phyloP scores from a whole-genome alignment of 2,113 vertebrate species.

The Chloropsis hardwickii region DNA sequence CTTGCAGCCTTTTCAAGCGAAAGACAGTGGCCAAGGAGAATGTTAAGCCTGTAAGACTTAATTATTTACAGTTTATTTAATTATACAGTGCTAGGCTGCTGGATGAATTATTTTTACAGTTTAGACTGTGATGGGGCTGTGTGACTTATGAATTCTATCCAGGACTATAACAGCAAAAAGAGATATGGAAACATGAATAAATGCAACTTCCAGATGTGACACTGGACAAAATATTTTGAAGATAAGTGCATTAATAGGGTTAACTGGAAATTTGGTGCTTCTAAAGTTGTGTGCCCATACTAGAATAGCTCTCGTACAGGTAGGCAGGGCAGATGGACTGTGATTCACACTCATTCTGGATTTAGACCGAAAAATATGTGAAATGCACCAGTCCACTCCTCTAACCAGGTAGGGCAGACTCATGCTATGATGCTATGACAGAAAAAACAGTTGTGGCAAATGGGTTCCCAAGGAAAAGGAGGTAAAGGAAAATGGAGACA shows the following conservation, averaged over 20 bases:
- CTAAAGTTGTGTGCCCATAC: background rate
- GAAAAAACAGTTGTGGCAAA: background rate
- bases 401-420: background rate
- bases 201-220: background rate
- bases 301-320: background rate
- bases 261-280: background rate
- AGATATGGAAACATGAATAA: background rate
- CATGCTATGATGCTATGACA: background rate
- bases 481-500: background rate
- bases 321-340: background rate
- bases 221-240: background rate
- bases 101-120: background rate
- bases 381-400: background rate
- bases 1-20: background rate
- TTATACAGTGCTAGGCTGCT: background rate
- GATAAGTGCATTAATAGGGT: background rate
- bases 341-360: background rate
- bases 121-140: background rate
- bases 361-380: background rate
- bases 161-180: background rate
- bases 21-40: background rate
- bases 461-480: background rate
- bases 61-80: background rate
- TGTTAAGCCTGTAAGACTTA: background rate
- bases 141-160: background rate